Conservation (phyloP, 2,888 invertebrate species). For the Acronicta leporina region DNA sequence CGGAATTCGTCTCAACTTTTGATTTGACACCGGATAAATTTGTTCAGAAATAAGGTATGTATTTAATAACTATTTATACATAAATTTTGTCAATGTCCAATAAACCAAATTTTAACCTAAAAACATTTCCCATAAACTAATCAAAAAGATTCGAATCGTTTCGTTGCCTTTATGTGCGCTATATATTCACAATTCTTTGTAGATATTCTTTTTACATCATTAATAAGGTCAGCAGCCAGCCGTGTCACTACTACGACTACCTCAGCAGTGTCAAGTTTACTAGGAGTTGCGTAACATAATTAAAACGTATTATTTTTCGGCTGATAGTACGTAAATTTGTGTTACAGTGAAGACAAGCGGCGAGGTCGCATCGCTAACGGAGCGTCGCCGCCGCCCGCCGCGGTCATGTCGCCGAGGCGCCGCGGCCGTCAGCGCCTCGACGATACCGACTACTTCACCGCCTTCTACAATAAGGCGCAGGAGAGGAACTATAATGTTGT, state of each 20-base stretch:
- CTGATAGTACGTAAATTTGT: too few species aligned
- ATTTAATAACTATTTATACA: conserved; percentile 1
- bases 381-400: conserved; percentile 62
- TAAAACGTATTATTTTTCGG: conserved; percentile 13
- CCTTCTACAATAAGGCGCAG: conserved; percentile 74
- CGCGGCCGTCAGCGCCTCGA: conserved; percentile 70
- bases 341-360: conserved; percentile 64
- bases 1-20: conserved; percentile 41
- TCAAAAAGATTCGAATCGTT: too few species aligned
- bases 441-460: conserved; percentile 78
- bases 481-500: conserved; percentile 76
- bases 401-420: conserved; percentile 65
- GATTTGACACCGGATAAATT: conserved; percentile 38
- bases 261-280: too few species aligned
- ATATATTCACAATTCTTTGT: too few species aligned
- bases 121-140: too few species aligned
- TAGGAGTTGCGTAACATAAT: background rate
- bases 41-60: conserved; percentile 44
- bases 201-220: too few species aligned
- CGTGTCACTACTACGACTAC: too few species aligned
- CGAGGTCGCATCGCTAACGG: conserved; percentile 71
- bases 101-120: too few species aligned
- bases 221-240: too few species aligned
- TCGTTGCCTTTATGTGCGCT: too few species aligned
- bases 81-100: too few species aligned